These are phyloP conservation scores for Chiridota heheva DNA, from an alignment of 35 echinoderm and acorn worm genomes.

Conservation along the genomic window DNA sequence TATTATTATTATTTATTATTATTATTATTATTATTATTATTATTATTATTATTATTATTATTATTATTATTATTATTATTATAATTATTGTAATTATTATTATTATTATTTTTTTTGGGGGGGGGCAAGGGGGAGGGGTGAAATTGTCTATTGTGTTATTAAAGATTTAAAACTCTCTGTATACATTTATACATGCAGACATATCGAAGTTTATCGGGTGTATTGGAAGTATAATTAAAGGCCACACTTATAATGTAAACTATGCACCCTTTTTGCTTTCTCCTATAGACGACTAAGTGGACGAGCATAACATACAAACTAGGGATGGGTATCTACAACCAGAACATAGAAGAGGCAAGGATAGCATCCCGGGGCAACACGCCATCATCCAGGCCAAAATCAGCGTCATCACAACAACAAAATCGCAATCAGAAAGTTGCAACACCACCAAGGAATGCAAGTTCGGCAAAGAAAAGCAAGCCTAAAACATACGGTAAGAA, in stretches of 20 bases:
- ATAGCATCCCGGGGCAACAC: slow-evolving; percentile 9
- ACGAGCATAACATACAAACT: slow-evolving; percentile 68
- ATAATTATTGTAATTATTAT: no score
- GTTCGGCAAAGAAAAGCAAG: slow-evolving; percentile 32
- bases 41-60: no score
- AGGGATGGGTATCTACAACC: slow-evolving; percentile 75
- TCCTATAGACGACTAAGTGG: slow-evolving; percentile 76
- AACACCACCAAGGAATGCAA: slow-evolving; percentile 7
- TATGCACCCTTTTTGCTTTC: not conserved
- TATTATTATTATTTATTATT: no score
- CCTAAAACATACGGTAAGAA: slow-evolving; percentile 85
- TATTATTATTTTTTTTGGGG: no score
- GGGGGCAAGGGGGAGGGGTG: no score
- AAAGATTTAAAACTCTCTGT: no score
- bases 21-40: no score
- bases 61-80: no score
- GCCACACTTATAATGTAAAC: not conserved
- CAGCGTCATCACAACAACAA: not conserved
- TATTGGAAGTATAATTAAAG: not conserved
- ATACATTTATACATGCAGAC: no score
- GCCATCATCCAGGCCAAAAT: not conserved
- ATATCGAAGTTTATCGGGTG: not conserved
- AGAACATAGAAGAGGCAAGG: slow-evolving; percentile 19
- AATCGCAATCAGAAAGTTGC: not conserved
- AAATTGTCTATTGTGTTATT: no score